Conservation (phyloP, 1,140 invertebrate species). For the Artemia franciscana region DNA sequence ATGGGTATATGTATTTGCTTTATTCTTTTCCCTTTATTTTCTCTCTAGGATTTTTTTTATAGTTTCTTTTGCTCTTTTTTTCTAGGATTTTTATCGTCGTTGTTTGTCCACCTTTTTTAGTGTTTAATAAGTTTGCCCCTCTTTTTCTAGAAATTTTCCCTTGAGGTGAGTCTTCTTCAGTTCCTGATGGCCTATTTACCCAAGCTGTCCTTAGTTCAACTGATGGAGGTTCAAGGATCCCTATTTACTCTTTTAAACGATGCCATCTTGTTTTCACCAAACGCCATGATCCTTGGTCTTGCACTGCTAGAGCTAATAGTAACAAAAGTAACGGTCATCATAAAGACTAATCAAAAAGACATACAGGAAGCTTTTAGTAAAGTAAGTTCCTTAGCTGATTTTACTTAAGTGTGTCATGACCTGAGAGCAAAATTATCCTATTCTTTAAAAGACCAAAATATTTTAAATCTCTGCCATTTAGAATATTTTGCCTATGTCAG, state of each 20-base stretch:
- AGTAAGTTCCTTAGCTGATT: no score
- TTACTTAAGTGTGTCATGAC: no score
- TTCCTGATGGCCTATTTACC: slow-evolving; percentile 48
- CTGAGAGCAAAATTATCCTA: no score
- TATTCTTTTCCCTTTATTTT: neutral
- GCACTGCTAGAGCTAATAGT: slow-evolving; percentile 67
- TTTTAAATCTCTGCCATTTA: no score
- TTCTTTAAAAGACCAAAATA: no score
- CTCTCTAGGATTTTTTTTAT: slow-evolving; percentile 10
- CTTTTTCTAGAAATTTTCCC: slow-evolving; percentile 10
- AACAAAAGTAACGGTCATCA: slow-evolving; percentile 42
- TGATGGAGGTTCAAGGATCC: slow-evolving; percentile 55
- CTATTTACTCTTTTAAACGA: slow-evolving; percentile 55
- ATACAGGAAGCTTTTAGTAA: slow-evolving; percentile 49
- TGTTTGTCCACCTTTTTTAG: no score
- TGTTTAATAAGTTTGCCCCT: no score
- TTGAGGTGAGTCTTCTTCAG: slow-evolving; percentile 36
- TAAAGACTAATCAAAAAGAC: slow-evolving; percentile 60
- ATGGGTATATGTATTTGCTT: no score
- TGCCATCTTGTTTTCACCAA: slow-evolving; percentile 36
- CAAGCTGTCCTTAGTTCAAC: slow-evolving; percentile 32
- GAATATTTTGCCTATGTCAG: no score
- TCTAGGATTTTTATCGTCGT: no score
- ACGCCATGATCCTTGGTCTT: slow-evolving; percentile 55
- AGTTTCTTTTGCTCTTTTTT: no score